Evolutionary conservation across 2,797 vertebrate species (phyloP), one percentile per base, ranked within the genome.

Genomic region (Tangara arthus): DNA sequence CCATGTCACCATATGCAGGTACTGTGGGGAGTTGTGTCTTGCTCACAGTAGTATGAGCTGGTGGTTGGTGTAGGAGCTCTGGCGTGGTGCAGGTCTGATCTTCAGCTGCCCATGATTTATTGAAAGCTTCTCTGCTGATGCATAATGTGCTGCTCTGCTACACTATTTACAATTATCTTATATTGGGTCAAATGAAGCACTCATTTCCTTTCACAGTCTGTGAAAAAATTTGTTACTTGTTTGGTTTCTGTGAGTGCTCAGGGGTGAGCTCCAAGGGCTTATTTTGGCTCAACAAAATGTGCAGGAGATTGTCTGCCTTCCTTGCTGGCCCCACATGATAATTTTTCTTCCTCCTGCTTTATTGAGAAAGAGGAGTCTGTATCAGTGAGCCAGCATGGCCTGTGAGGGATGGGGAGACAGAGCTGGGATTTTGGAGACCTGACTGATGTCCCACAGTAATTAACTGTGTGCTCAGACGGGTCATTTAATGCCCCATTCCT

Each of bases 1-100:
- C 47, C 55, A 1, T 17, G 39, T 21, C 15, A 5, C 46, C 24
- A 11, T n/a, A 24, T 3, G 28, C 9, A 34, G 56, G 27, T 5
- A 0, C 21, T 34, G 9, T 9, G 57, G 52, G 35, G 5, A 44
- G 11, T 22, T 1, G 1, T 2, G 11, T 60, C 30, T 10, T 50
- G 5, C 35, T 34, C 32, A 6, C 15, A 7, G 37, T 0, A 57
- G 39, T 8, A 10, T 24, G 26, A 32, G 53, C 35, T 60, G 52
- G 16, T 19, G 20, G 19, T 32, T 21, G 55, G 10, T 17, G 3
- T 8, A 13, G 84, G 44, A 79, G 39, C 50, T 61, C 23, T 76
- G 64, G 32, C 8, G 1, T 9, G 19, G 12, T 61, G 32, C 35
- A 65, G 37, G 27, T 71, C 77, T 82, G 23, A 39, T 53, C 42